Percentiles rank a stretch among this genome's conserved stretches.
These are phyloP conservation scores for Albula goreensis DNA, from an alignment of 2,113 vertebrate species.

Conservation along the genomic window DNA sequence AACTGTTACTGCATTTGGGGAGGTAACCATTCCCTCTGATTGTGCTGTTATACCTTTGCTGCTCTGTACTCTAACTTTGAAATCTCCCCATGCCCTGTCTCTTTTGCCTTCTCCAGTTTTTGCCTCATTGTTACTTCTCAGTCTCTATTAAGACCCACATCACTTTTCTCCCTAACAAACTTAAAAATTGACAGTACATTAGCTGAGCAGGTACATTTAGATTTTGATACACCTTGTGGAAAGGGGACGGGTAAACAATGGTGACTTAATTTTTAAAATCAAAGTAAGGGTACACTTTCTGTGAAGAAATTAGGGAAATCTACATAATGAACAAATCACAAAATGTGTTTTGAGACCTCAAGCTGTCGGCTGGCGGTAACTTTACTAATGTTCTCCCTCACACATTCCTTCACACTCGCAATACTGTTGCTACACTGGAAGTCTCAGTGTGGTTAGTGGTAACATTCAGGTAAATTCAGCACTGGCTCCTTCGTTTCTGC, in stretches of 20 bases:
- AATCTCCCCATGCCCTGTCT: neutral
- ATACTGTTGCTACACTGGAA: too few relatives aligned
- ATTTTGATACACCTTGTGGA: neutral
- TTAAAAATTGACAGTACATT: neutral
- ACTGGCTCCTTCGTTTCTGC: too few relatives aligned
- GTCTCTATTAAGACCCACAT: neutral
- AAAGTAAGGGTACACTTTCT: too few relatives aligned
- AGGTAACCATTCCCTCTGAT: neutral
- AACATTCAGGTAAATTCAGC: too few relatives aligned
- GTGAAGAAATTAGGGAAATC: too few relatives aligned
- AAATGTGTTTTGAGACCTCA: too few relatives aligned
- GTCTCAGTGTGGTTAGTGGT: too few relatives aligned
- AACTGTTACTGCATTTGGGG: neutral
- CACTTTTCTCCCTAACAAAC: neutral
- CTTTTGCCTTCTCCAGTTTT: neutral
- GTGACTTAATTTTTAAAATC: too few relatives aligned
- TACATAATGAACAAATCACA: too few relatives aligned
- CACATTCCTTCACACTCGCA: too few relatives aligned
- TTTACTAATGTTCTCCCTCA: too few relatives aligned
- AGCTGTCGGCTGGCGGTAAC: too few relatives aligned
- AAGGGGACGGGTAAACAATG: neutral
- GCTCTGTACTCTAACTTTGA: neutral
- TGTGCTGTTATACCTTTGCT: neutral
- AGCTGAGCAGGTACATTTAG: neutral
- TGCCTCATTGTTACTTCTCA: neutral